Percentiles rank a stretch among this genome's conserved stretches.
Evolutionary conservation across 2,888 invertebrate genomes (phyloP).

Genomic region (Chironomus riparius): DNA sequence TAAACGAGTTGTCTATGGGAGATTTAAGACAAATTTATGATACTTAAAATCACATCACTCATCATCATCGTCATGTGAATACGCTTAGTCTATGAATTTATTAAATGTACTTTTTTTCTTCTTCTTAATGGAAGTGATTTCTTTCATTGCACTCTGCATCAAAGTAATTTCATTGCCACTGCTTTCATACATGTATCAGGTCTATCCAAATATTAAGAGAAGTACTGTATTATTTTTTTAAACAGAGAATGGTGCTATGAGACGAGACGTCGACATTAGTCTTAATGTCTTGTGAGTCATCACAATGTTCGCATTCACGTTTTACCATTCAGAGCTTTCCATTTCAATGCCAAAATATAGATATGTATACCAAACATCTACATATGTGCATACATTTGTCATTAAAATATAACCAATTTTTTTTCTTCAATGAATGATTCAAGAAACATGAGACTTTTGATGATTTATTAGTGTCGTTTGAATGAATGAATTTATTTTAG

Average conservation of each 20-base stretch:
- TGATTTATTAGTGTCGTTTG: slow-evolving; percentile 17
- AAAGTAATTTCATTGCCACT: neutral
- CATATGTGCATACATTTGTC: neutral
- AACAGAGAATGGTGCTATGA: too few relatives aligned
- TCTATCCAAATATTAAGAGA: neutral
- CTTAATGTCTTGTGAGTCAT: neutral
- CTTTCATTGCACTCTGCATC: neutral
- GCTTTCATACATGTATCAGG: too few relatives aligned
- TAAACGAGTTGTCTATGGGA: neutral
- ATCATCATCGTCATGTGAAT: neutral
- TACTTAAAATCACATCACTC: neutral
- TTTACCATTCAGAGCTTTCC: slow-evolving; percentile 10
- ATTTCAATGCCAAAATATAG: slow-evolving; percentile 18
- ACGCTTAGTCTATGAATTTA: too few relatives aligned
- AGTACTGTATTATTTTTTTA: neutral
- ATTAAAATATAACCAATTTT: slow-evolving; percentile 8
- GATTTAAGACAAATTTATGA: neutral
- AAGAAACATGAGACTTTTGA: slow-evolving; percentile 11
- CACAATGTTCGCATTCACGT: neutral
- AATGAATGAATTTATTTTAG: neutral
- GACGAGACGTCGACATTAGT: neutral
- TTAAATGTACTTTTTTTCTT: neutral
- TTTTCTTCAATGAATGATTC: neutral
- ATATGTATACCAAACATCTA: neutral
- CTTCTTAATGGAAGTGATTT: neutral